phyloP scores from a whole-genome alignment of 1,140 invertebrate species.

The Temnothorax curvispinosus region DNA sequence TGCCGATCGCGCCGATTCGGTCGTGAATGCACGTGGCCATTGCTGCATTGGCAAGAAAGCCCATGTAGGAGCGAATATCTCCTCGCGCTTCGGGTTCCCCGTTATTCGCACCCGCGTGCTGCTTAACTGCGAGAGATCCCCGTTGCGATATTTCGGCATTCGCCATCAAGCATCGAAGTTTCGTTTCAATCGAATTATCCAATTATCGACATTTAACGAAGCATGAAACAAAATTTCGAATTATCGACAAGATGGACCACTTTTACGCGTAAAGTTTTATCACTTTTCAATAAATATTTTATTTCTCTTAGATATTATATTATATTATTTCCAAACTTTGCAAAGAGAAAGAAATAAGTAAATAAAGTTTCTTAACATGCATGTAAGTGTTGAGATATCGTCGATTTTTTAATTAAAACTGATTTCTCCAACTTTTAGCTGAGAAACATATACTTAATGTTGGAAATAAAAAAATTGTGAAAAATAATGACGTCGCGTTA shows the following conservation, averaged over 20 bases:
- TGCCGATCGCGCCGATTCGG: not conserved
- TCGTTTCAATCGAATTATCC: not conserved
- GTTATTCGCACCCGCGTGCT: slow-evolving; percentile 5
- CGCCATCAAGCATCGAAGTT: not conserved
- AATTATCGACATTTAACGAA: not conserved
- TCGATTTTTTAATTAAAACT: not conserved
- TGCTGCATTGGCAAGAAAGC: not conserved
- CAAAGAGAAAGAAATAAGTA: not conserved
- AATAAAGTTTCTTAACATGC: not conserved
- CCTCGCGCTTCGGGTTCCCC: not conserved
- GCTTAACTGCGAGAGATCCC: not conserved
- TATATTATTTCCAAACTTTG: not conserved
- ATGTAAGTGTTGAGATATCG: not conserved
- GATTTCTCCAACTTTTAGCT: not conserved
- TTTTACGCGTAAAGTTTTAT: not conserved
- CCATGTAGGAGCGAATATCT: slow-evolving; percentile 5
- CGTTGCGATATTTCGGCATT: not conserved
- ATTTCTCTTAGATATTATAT: no score
- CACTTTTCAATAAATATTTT: not conserved
- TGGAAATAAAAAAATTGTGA: not conserved
- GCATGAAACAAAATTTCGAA: not conserved
- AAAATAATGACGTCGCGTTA: not conserved
- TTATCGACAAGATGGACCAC: not conserved
- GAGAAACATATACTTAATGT: not conserved
- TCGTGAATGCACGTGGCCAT: not conserved